Evolutionary conservation across 2,888 invertebrate genomes (phyloP).

Genomic region (Kryphioiulus occultus): DNA sequence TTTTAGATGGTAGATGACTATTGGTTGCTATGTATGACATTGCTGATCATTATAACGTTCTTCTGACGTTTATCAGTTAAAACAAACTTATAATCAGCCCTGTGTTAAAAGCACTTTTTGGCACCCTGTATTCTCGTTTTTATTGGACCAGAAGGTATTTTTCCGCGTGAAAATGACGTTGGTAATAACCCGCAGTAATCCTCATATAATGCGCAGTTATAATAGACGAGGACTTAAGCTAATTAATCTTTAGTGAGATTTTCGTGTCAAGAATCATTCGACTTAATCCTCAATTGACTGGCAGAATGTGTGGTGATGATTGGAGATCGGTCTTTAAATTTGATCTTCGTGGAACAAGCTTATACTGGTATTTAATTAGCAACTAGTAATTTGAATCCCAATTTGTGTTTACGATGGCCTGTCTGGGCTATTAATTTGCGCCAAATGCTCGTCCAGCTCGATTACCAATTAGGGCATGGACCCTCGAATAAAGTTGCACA

Average conservation of each 20-base stretch:
- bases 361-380: not conserved
- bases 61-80: no score
- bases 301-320: not conserved
- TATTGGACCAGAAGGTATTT: not conserved
- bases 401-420: slow-evolving; percentile 31
- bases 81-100: no score
- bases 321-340: not conserved
- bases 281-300: slow-evolving; percentile 11
- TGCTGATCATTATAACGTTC: no score
- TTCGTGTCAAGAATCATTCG: not conserved
- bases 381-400: slow-evolving; percentile 26
- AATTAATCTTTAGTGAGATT: slow-evolving; percentile 20
- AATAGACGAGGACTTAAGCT: slow-evolving; percentile 21
- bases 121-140: not conserved
- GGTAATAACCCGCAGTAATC: not conserved
- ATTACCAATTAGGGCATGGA: not conserved
- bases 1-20: no score
- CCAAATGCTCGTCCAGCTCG: not conserved
- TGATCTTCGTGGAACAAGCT: not conserved
- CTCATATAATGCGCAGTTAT: not conserved
- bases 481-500: not conserved
- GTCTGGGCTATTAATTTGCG: slow-evolving; percentile 7
- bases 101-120: no score
- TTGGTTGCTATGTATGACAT: no score
- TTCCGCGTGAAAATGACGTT: not conserved